Base-by-base conservation (phyloP, 2,113 vertebrate genomes). In the Gallinago paraguaiae region DNA sequence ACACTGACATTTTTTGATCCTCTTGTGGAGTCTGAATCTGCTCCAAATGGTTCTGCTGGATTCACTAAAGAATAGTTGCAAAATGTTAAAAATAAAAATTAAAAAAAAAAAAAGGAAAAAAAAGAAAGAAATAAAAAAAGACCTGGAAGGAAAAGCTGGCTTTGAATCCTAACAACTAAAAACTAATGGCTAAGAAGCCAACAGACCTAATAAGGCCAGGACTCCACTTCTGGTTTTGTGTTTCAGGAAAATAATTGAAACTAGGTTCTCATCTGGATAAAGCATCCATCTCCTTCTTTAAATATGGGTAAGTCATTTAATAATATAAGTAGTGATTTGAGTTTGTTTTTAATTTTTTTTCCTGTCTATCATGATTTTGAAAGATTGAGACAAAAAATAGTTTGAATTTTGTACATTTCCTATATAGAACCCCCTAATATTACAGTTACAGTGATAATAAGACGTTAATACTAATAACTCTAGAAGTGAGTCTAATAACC, bases 291-390 rank as follows among this genome's bases (percentile, higher is more conserved):
- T 86, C 6, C 4, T 45, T 10, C 27, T 53, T 69, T 17, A 31
- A 67, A 50, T 59, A 19, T 7, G 2, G 4, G 33, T 63, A 39
- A 86, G 11, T 70, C 0, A 48, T 20, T 75, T 54, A 68, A 68
- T 28, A 57, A 33, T 51, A 6, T 37, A 37, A 78, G 13, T 16
- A 51, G 10, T 41, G 6, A 51, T 60, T 71, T 35, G 0, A 2
- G 8, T 82, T 63, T 71, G 4, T 0, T 37, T 70, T n/a, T 12
- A 1, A 6, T 72, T 12, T 28, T 61, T n/a, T 57, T 53, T n/a
- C 19, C 4, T 54, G 0, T 70, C 3, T 68, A 5, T 46, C 11
- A 13, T 33, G 1, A 0, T 1, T 72, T 79, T 72, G 56, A 60
- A 87, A 70, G 3, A 10, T 14, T 51, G 56, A 77, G 20, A 50